Base-by-base conservation (phyloP, 1,140 invertebrate genomes). In the Nylanderia fulva region DNA sequence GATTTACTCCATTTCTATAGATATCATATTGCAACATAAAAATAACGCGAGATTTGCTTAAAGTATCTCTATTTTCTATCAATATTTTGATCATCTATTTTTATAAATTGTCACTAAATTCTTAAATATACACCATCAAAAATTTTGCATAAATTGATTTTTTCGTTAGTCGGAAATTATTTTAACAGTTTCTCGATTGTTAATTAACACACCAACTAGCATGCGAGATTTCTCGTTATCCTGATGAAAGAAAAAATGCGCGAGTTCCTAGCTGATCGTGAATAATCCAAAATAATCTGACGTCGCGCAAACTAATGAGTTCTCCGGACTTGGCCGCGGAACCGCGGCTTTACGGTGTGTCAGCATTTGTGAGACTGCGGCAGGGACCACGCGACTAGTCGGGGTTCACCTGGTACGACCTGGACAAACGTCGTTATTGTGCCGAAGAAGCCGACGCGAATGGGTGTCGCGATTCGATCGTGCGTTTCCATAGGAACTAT, bases 401-500 rank as follows among this genome's bases (percentile, higher is more conserved):
- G 45, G 58, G 76, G 84, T 87, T 74, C 21, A 83, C 80, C 71
- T 72, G 66, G 39, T 27, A 60, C 36, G 36, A 60, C 61, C 18
- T 33, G 66, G 15, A 89, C 29, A 52, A 1, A 33, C 29, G 29
- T 33, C 29, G 29, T 33, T 33, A 33, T 3, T 33, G 83, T 39
- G 71, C 21, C 27, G 63, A 56, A 82, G 48, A 68, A 76, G 61
- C 48, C 56, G n/a, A 60, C 85, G 39, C 79, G 56, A 39, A 27
- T 29, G 64, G 24, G 52, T 56, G 54, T 33, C 76, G 36, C 85
- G 85, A 90, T 92, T 92, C 92, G 92, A 92, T 91, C 90, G 89
- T 33, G 63, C 33, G 92, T 93, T 90, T 88, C 92, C 91, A 93
- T 93, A 92, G 92, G 88, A 92, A 93, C 92, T 89, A 90, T 92